A percentile compares a stretch with the other conserved stretches of the same genome.
These are phyloP conservation scores for Ageneiosus marmoratus DNA, from an alignment of 2,113 vertebrate genomes.

Conservation along the genomic window DNA sequence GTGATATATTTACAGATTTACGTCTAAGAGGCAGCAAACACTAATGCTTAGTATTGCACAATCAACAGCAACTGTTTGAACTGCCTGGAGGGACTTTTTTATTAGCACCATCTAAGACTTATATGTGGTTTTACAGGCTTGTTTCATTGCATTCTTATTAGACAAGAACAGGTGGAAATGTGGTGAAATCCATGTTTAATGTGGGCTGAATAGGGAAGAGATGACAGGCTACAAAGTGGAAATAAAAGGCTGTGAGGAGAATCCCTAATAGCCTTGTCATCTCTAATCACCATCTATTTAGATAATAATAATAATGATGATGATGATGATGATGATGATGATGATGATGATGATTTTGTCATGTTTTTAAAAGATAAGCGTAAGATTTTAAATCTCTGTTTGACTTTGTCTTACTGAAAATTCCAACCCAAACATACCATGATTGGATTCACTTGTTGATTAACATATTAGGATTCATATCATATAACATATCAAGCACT, in stretches of 20 bases:
- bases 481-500: background rate
- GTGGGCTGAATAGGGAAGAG: constrained; percentile 32
- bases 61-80: constrained; percentile 55
- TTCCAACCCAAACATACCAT: constrained; percentile 33
- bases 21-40: constrained; percentile 46
- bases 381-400: constrained; percentile 52
- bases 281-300: constrained; percentile 40
- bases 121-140: constrained; percentile 56
- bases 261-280: constrained; percentile 50
- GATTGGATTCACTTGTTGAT: constrained; percentile 3
- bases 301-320: background rate
- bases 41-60: constrained; percentile 49
- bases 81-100: constrained; percentile 57
- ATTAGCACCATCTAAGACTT: constrained; percentile 58
- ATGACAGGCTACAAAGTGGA: constrained; percentile 17
- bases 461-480: background rate
- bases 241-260: constrained; percentile 40
- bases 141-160: constrained; percentile 61
- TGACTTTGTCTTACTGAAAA: constrained; percentile 63
- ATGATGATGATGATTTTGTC: constrained; percentile 28
- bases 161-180: constrained; percentile 52
- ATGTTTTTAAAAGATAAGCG: constrained; percentile 19
- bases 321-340: too few species aligned
- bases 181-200: constrained; percentile 40
- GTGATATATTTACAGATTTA: constrained; percentile 43